These are phyloP conservation scores for Graphium colonna DNA, from an alignment of 2,888 invertebrate species.

Conservation along the genomic window DNA sequence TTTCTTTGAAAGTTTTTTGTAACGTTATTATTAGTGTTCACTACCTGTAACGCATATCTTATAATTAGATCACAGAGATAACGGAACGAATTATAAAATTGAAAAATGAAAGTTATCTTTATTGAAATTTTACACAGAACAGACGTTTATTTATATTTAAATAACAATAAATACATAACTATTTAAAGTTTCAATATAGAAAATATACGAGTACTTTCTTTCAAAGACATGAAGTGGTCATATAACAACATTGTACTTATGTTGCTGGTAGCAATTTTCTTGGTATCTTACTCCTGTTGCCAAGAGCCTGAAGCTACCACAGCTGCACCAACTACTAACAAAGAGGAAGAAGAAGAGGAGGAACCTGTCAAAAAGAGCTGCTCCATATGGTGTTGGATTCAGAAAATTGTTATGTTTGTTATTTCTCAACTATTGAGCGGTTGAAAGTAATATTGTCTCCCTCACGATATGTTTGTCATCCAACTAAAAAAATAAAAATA, in stretches of 20 bases:
- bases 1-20: too few species aligned
- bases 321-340: constrained; percentile 40
- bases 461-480: not conserved
- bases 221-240: constrained; percentile 30
- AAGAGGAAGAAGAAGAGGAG: constrained; percentile 64
- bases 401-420: constrained; percentile 73
- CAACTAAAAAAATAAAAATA: not conserved
- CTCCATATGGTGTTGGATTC: constrained; percentile 77
- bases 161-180: not conserved
- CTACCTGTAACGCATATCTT: constrained; percentile 4
- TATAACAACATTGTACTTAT: constrained; percentile 41
- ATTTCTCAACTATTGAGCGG: constrained; percentile 70
- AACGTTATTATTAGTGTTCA: constrained; percentile 1
- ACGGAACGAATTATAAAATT: not conserved
- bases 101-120: not conserved
- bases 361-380: constrained; percentile 59
- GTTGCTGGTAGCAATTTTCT: constrained; percentile 36
- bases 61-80: constrained; percentile 3
- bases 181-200: not conserved
- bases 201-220: not conserved
- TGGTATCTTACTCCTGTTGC: constrained; percentile 44
- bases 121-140: not conserved
- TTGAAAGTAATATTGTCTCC: constrained; percentile 22
- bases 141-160: not conserved
- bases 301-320: constrained; percentile 59